Conservation (phyloP, 92 coral and sea anemone genomes). For the Siderastrea radians region DNA sequence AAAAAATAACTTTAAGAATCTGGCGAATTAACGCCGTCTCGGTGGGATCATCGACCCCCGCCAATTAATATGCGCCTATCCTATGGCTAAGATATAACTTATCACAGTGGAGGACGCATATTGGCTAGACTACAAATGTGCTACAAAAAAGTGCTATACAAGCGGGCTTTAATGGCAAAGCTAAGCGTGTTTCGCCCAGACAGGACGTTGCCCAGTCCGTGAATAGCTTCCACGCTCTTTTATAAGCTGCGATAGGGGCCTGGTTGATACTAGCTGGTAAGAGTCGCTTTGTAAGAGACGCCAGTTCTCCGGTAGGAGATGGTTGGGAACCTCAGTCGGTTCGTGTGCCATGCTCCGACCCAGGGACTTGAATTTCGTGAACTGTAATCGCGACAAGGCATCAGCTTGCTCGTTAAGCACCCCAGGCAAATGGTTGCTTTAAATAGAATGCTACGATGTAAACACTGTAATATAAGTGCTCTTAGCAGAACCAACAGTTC, state of each 20-base stretch:
- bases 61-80: not conserved
- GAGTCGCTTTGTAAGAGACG: slow-evolving; percentile 16
- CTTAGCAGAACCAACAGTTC: slow-evolving; percentile 61
- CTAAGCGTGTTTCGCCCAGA: not conserved
- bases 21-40: not conserved
- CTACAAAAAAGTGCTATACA: not conserved
- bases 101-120: slow-evolving; percentile 18
- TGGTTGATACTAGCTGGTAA: not conserved
- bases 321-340: slow-evolving; percentile 56
- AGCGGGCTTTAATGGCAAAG: too few species aligned
- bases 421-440: slow-evolving; percentile 71
- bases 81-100: slow-evolving; percentile 4
- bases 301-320: slow-evolving; percentile 69
- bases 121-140: not conserved
- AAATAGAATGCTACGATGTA: slow-evolving; percentile 56
- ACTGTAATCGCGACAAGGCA: slow-evolving; percentile 74
- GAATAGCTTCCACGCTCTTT: slow-evolving; percentile 66
- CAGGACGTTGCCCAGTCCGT: not conserved
- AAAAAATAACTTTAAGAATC: too few species aligned
- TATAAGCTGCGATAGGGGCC: not conserved
- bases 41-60: slow-evolving; percentile 2
- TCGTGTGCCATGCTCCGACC: slow-evolving; percentile 49
- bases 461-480: not conserved
- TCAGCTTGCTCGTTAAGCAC: slow-evolving; percentile 51
- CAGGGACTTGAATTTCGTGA: slow-evolving; percentile 47